These are phyloP conservation scores for Resseliella maxima DNA, from an alignment of 2,888 invertebrate species.

Conservation along the genomic window DNA sequence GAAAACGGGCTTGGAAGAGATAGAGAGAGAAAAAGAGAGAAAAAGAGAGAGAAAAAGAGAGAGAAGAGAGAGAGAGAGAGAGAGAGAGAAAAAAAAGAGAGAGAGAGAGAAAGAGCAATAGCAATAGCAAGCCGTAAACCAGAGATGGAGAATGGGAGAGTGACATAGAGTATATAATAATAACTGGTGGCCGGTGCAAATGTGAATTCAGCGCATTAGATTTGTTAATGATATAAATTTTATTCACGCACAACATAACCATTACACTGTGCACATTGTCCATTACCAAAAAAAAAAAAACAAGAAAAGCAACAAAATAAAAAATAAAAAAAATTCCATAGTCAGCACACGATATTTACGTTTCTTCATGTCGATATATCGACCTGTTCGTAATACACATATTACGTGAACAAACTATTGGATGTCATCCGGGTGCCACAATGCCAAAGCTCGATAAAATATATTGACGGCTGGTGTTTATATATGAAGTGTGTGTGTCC, in stretches of 20 bases:
- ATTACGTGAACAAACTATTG: constrained; percentile 20
- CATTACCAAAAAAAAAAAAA: background rate
- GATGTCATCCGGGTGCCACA: background rate
- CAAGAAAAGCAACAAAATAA: background rate
- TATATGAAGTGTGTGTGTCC: background rate
- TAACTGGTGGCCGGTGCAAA: constrained; percentile 4
- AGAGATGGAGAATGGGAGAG: no score
- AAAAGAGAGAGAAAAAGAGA: background rate
- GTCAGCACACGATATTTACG: background rate
- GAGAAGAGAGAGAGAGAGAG: background rate
- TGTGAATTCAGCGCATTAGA: background rate
- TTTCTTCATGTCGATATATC: background rate
- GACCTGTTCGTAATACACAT: background rate
- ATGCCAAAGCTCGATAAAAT: background rate
- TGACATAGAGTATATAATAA: no score
- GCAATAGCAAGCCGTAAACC: no score
- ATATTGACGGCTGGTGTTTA: background rate
- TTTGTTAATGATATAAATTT: background rate
- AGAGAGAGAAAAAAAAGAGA: no score
- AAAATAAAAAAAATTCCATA: no score
- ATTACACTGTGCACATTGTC: background rate
- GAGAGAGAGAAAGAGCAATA: no score
- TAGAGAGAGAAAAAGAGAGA: background rate
- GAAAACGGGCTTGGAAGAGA: background rate
- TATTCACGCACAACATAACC: constrained; percentile 24